Base-by-base conservation (phyloP, 2,113 vertebrate species). In the Coptodon bakossiorum region DNA sequence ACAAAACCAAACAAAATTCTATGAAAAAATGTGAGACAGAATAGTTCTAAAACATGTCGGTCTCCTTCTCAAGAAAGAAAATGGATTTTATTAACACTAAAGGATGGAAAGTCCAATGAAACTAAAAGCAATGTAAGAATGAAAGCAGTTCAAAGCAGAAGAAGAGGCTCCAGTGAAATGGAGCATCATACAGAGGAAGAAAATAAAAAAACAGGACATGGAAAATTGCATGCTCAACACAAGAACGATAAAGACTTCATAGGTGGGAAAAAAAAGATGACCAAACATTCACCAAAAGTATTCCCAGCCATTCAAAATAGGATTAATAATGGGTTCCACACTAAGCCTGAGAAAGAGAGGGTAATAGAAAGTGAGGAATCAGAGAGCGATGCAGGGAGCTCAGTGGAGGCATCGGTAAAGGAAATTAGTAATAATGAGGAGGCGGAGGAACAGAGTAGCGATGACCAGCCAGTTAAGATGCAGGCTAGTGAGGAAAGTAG, bases 381-480 rank as follows among this genome's bases (percentile, higher is more conserved):
- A 3, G 52, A 53, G 22, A 93, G 84, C 7, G 61, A 92, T 59
- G 52, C 52, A 53, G 79, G 83, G 85, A 92, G 92, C 57, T 91
- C 92, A 63, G 88, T 1, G 43, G 91, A 92, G 52, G 86, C 80
- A 11, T 80, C 11, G 5, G 87, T 83, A 19, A 86, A 91, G 87
- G 86, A 92, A 24, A 90, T 66, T 8, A 90, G 85, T 71, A 85
- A 91, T 22, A 68, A 84, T 40, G 89, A 89, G 56, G 81, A 91
- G 83, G 92, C 87, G 80, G 93, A 94, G 76, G 88, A 94, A 82
- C 24, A 10, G 54, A n/a, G 43, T n/a, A 82, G 87, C 71, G 86
- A 86, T 19, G 63, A 89, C 43, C 93, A 95, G 80, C 22, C 76
- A 50, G 78, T 29, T 40, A 91, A 91, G 87, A 91, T 81, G 5